Conservation (phyloP, 2,797 vertebrate genomes). For the Pogoniulus pusillus region DNA sequence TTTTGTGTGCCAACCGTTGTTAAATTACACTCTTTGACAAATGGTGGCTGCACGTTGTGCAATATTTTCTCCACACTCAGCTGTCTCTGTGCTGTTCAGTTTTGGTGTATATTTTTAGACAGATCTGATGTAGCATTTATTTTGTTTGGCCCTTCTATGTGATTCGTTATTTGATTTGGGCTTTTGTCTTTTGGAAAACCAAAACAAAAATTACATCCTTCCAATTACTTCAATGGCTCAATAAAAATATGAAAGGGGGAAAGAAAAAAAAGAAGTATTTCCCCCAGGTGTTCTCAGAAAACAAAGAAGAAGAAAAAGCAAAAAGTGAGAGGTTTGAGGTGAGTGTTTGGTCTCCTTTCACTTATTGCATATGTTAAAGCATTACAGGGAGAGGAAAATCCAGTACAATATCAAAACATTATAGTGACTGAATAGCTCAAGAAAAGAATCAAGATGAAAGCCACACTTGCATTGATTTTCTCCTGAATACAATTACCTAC, state of each 20-base stretch:
- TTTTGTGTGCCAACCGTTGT: slow-evolving; percentile 48
- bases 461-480: background rate
- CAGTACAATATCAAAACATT: background rate
- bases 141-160: slow-evolving; percentile 51
- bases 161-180: slow-evolving; percentile 58
- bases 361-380: background rate
- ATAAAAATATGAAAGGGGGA: slow-evolving; percentile 34
- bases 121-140: slow-evolving; percentile 63
- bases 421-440: background rate
- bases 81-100: slow-evolving; percentile 39
- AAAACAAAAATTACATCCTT: background rate
- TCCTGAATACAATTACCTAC: background rate
- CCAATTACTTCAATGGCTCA: slow-evolving; percentile 47
- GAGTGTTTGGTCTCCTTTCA: background rate
- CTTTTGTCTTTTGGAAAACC: background rate
- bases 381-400: accelerated
- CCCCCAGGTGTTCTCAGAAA: background rate
- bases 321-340: background rate
- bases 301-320: background rate
- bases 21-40: slow-evolving; percentile 65
- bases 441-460: background rate
- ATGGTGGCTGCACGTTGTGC: slow-evolving; percentile 52
- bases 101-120: slow-evolving; percentile 50
- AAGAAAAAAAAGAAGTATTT: slow-evolving; percentile 20
- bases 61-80: slow-evolving; percentile 58